Percentiles rank a stretch among this genome's conserved stretches.
phyloP scores from a whole-genome alignment of 2,113 vertebrate genomes.

The Oncorhynchus nerka region DNA sequence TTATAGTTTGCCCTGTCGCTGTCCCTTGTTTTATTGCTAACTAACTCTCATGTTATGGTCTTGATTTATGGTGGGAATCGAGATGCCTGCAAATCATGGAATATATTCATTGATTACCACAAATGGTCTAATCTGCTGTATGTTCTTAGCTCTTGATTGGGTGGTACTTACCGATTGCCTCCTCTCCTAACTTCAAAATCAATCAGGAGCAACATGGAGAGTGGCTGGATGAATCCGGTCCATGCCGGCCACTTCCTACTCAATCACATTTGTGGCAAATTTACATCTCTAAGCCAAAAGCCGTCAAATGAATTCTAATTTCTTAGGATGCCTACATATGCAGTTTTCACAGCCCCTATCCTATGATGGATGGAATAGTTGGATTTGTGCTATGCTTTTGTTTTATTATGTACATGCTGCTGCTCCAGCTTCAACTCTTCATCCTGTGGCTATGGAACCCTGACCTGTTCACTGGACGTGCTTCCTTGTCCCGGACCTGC shows the following conservation, averaged over 20 bases:
- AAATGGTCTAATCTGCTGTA: slow-evolving; percentile 98
- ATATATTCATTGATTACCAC: slow-evolving; percentile 99
- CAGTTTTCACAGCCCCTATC: slow-evolving; percentile 41
- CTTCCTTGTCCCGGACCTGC: no score
- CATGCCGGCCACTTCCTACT: slow-evolving; percentile 80
- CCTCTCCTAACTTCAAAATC: slow-evolving; percentile 97
- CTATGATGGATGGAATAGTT: neutral
- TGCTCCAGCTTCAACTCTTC: no score
- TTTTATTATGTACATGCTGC: neutral
- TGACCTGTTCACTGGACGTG: no score
- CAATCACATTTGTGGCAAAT: slow-evolving; percentile 81
- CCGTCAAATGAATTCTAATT: slow-evolving; percentile 71
- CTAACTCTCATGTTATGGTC: slow-evolving; percentile 88
- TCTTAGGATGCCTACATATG: slow-evolving; percentile 54
- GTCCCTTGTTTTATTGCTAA: slow-evolving; percentile 93
- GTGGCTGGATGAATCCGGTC: slow-evolving; percentile 85
- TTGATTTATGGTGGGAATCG: slow-evolving; percentile 92
- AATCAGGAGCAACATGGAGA: slow-evolving; percentile 93
- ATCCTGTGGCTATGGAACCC: no score
- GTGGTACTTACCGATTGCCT: slow-evolving; percentile 97
- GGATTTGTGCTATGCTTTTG: neutral
- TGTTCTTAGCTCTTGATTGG: slow-evolving; percentile 96
- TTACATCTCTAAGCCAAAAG: slow-evolving; percentile 74
- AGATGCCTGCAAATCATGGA: slow-evolving; percentile 93
- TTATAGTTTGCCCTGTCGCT: slow-evolving; percentile 89